Percentiles rank a stretch among this genome's conserved stretches.
Conservation (phyloP, 2,797 vertebrate species). For the Agapornis canus region DNA sequence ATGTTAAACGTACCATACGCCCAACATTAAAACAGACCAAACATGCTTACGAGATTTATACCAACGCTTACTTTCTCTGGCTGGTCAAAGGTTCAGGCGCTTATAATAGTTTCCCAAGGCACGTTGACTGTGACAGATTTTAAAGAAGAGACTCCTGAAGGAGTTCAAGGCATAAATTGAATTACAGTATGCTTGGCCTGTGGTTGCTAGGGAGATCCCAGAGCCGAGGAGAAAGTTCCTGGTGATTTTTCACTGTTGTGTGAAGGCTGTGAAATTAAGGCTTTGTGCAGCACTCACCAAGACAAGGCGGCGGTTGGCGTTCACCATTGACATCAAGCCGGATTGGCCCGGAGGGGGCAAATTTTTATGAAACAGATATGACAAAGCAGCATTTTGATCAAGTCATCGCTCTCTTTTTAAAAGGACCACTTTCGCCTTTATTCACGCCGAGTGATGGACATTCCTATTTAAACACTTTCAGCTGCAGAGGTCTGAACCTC, state of each 20-base stretch:
- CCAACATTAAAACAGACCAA: conserved; percentile 64
- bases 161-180: conserved; percentile 79
- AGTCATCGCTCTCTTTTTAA: conserved; percentile 44
- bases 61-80: conserved; percentile 67
- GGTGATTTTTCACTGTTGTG: conserved; percentile 71
- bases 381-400: conserved; percentile 69
- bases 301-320: conserved; percentile 64
- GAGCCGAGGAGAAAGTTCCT: conserved; percentile 71
- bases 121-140: conserved; percentile 71
- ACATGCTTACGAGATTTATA: conserved; percentile 80
- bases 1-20: conserved; percentile 70
- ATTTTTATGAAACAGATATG: conserved; percentile 69
- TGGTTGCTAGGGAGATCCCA: conserved; percentile 83
- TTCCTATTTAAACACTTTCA: conserved; percentile 54
- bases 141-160: conserved; percentile 73
- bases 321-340: conserved; percentile 46
- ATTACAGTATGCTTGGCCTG: conserved; percentile 79
- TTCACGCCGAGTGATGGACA: conserved; percentile 8
- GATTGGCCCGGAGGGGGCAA: conserved; percentile 60
- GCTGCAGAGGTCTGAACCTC: conserved; percentile 29
- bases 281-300: conserved; percentile 65
- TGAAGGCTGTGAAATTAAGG: conserved; percentile 80
- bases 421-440: conserved; percentile 17
- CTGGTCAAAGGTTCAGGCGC: conserved; percentile 77
- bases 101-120: conserved; percentile 71